Base-by-base conservation (phyloP, 2,888 invertebrate species). In the Erebia palarica region DNA sequence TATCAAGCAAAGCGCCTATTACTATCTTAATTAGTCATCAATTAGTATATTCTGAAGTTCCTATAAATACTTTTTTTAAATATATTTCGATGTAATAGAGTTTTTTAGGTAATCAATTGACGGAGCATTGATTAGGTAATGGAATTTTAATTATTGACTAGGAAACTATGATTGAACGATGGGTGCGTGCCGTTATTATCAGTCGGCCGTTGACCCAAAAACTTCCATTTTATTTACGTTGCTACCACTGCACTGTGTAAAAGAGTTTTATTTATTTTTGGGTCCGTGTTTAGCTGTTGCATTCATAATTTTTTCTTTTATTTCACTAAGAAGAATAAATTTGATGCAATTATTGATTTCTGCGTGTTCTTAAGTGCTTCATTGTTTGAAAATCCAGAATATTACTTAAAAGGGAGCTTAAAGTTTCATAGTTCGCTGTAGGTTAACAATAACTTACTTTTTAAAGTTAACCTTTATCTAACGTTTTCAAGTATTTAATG, bases 91-190 rank as follows among this genome's bases (percentile, higher is more conserved):
- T 64, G 49, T 16, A 51, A 64, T 27, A 65, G 51, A 9, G 36
- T 51, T 65, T 65, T 65, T 53, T 9, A 49, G 53, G 16, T 36
- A 65, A 53, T 65, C 44, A 14, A 44, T 60, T 42, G 63, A 42
- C 18, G n/a, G 18, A 65, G 53, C 42, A 5, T 42, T 65, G 42
- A 42, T 65, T 18, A 65, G n/a, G 18, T 49, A 49, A 63, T 27
- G 7, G 55, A 65, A 65, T 55, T 65, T 16, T 42, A 58, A 66
- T 66, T 57, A 47, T 36, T 36, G 36, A 66, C 57, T 11, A 66
- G 66, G 66, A 66, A 66, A 66, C 66, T 16, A 13, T 11, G 13
- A 16, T 65, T 55, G 51, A 55, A 11, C 42, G 57, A 42, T 21
- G 55, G 42, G 11, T 44, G 57, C 57, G 58, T 66, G 55, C 44